Conservation (phyloP, 2,113 vertebrate species). For the Eptatretus burgeri region DNA sequence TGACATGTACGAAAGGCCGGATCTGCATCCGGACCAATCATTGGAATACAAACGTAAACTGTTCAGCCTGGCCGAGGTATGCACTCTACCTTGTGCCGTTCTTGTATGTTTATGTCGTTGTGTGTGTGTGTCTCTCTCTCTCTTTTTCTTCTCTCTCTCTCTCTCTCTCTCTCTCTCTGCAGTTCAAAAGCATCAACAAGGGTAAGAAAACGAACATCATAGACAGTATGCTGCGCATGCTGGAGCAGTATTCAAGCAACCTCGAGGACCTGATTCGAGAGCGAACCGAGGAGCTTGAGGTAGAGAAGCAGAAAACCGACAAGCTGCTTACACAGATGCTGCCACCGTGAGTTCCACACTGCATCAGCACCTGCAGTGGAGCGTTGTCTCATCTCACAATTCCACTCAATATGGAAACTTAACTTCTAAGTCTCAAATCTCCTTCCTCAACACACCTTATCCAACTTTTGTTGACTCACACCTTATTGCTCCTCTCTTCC, state of each 20-base stretch:
- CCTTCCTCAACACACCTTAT: too few species aligned
- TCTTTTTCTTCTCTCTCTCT: not conserved
- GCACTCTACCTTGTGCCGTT: not conserved
- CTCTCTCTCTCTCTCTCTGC: not conserved
- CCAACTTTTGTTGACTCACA: too few species aligned
- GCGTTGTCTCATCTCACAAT: not conserved
- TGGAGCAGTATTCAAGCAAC: conserved; percentile 79
- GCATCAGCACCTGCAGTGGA: not conserved
- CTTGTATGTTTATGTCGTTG: not conserved
- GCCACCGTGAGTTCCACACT: conserved; percentile 24
- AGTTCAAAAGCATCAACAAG: conserved; percentile 80
- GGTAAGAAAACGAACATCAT: conserved; percentile 74
- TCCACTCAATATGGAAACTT: not conserved
- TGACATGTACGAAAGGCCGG: too few species aligned
- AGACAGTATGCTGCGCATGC: conserved; percentile 67
- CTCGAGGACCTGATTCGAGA: conserved; percentile 60
- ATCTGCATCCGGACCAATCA: too few species aligned
- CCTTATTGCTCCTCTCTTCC: too few species aligned
- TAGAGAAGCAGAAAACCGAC: conserved; percentile 73
- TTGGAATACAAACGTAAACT: too few species aligned
- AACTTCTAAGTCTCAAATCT: too few species aligned
- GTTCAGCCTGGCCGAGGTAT: not conserved
- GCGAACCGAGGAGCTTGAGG: conserved; percentile 52
- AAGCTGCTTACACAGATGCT: conserved; percentile 69
- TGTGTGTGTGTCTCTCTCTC: not conserved